phyloP scores from a whole-genome alignment of 2,113 vertebrate species.

The Bungarus multicinctus region DNA sequence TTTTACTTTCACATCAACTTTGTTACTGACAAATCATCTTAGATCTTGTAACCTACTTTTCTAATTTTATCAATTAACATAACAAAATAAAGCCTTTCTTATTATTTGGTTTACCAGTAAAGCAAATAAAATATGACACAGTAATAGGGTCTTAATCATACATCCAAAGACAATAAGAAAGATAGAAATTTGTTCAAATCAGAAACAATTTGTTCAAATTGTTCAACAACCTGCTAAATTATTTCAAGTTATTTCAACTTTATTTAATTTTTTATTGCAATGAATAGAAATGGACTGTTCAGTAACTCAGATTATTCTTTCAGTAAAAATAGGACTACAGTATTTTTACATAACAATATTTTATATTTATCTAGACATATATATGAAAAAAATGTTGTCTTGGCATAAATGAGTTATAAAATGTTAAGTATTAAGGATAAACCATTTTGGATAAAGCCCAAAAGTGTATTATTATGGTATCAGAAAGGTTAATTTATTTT shows the following conservation, averaged over 20 bases:
- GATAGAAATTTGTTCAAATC: too few species aligned
- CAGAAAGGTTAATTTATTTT: slow-evolving; percentile 55
- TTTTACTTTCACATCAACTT: neutral
- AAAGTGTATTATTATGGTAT: slow-evolving; percentile 36
- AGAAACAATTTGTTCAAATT: neutral
- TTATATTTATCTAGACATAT: slow-evolving; percentile 12
- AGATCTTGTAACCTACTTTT: neutral
- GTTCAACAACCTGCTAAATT: neutral
- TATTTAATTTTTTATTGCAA: neutral
- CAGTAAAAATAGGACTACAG: neutral
- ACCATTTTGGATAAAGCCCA: slow-evolving; percentile 19
- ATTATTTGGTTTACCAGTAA: neutral
- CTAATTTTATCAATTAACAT: neutral
- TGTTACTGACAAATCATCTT: neutral
- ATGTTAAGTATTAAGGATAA: neutral
- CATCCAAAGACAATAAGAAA: neutral
- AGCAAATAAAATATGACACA: neutral
- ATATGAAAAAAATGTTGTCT: neutral
- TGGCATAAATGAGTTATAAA: neutral
- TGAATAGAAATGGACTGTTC: neutral
- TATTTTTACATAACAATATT: neutral
- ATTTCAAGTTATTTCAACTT: neutral
- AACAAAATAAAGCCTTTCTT: neutral
- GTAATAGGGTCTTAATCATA: neutral
- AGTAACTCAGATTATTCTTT: neutral